Base-by-base conservation (phyloP, 2,888 invertebrate genomes). In the Caenorhabditis sp. region DNA sequence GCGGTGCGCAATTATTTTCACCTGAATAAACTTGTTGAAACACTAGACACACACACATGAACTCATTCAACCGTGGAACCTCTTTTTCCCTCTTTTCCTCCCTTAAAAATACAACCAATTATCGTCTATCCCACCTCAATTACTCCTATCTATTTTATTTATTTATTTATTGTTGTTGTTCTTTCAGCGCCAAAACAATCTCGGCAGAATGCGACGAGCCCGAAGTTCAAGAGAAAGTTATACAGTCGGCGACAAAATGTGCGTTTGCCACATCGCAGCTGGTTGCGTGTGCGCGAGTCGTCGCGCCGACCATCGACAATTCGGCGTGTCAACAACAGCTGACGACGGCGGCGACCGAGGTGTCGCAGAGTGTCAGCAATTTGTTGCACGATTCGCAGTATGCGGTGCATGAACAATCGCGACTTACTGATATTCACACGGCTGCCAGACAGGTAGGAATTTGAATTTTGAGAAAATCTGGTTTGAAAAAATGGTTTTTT, bases 181-280 rank as follows among this genome's bases (percentile, higher is more conserved):
- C 62, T 77, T 79, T 57, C 77, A 94, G 95, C 88, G 97, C 97
- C 0, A 97, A 97, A 90, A 94, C 94, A 84, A 95, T 97, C 76
- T 96, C 97, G 0, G 93, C 94, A 0, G 90, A 89, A 59, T 93
- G 93, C 79, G 93, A 93, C 82, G 92, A 93, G 84, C 93, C 93
- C 77, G 92, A 92, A 49, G 94, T 78, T 26, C 77, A 76, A 61
- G 79, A 81, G 26, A 70, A 76, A 57, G 83, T 97, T 58, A 97
- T 99, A 82, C 93, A 94, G 0, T 94, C 95, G 0, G 99, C 99
- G 0, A 97, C 97, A 0, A 93, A 95, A 88, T 96, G 96, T 88
- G 99, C 99, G 0, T 90, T 97, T 53, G 95, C 97, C 6, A 97
- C 99, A 5, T 97, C 97, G 51, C 97, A 97, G 87, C 91, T 99